phyloP scores from a whole-genome alignment of 2,113 vertebrate species.

The Sus scrofa region T2T-Sscrofa CM000817.6:73818001-73818500 shows the following conservation, averaged over 20 bases:
- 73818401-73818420: neutral
- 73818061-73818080: conserved; percentile 69
- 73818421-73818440: neutral
- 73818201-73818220: neutral
- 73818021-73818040: neutral
- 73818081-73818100: conserved; percentile 61
- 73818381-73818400: conserved; percentile 12
- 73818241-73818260: accelerated
- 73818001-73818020: neutral
- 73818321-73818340: neutral
- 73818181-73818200: neutral
- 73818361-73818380: neutral
- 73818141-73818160: conserved; percentile 64
- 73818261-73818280: neutral
- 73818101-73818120: conserved; percentile 60
- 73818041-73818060: neutral
- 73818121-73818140: neutral
- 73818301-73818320: neutral
- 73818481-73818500: neutral
- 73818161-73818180: conserved; percentile 65
- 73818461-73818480: neutral
- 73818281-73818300: neutral
- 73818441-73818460: accelerated
- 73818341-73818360: neutral
- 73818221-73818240: neutral